Conservation (phyloP, 2,113 vertebrate genomes). For the Perca fluviatilis region DNA sequence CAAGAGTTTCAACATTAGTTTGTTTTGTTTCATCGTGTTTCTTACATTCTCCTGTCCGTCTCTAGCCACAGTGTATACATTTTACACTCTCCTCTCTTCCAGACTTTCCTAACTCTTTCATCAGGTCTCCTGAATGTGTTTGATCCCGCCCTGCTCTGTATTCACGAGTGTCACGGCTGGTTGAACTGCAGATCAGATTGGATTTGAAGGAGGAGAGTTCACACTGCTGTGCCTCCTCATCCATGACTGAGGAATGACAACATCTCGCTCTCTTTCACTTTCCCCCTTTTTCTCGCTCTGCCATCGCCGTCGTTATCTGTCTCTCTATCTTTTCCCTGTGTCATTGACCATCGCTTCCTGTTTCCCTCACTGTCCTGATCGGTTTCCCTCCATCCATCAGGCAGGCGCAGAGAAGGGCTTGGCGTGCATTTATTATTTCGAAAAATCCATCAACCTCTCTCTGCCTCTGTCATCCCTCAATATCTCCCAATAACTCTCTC, state of each 20-base stretch:
- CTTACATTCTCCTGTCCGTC: neutral
- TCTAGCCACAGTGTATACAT: neutral
- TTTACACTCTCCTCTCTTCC: neutral
- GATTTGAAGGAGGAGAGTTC: conserved; percentile 42
- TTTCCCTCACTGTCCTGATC: conserved; percentile 7
- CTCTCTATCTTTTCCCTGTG: neutral
- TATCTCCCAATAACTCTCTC: neutral
- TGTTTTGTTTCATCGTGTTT: neutral
- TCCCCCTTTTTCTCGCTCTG: neutral
- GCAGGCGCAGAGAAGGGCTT: neutral
- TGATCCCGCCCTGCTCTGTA: conserved; percentile 24
- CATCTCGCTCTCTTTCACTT: conserved; percentile 14
- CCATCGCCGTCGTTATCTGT: conserved; percentile 9
- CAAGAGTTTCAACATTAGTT: conserved; percentile 3
- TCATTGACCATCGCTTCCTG: conserved; percentile 7
- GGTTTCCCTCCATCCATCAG: neutral
- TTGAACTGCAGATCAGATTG: conserved; percentile 52
- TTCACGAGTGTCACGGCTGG: conserved; percentile 29
- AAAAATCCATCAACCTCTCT: neutral
- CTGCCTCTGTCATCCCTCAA: neutral
- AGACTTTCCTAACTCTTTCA: conserved; percentile 3
- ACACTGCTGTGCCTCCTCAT: conserved; percentile 47
- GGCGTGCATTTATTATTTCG: neutral
- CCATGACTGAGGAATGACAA: conserved; percentile 52
- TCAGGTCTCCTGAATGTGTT: neutral